Conservation (phyloP, 1,140 invertebrate species). For the Galendromus occidentalis region DNA sequence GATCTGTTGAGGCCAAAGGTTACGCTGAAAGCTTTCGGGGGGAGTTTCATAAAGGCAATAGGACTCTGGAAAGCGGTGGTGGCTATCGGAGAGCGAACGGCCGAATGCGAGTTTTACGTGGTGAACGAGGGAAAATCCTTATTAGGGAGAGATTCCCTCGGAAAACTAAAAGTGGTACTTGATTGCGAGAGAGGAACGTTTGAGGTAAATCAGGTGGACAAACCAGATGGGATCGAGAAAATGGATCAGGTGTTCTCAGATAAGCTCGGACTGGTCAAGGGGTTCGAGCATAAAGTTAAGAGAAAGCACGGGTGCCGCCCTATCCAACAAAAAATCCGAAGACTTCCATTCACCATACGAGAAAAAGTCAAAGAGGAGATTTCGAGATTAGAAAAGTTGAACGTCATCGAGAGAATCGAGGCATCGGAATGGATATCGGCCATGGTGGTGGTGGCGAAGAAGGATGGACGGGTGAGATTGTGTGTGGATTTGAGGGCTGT, state of each 20-base stretch:
- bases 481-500: slow-evolving; percentile 8
- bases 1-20: no score
- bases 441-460: slow-evolving; percentile 12
- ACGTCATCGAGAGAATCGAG: not conserved
- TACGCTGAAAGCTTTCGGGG: no score
- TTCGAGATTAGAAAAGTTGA: not conserved
- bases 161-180: not conserved
- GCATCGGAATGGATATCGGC: not conserved
- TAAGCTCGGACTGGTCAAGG: not conserved
- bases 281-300: not conserved
- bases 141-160: not conserved
- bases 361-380: not conserved
- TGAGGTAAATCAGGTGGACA: not conserved
- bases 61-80: no score
- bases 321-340: not conserved
- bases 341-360: not conserved
- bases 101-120: not conserved
- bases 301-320: not conserved
- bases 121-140: not conserved
- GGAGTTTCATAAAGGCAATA: no score
- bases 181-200: not conserved
- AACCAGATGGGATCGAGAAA: not conserved
- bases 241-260: not conserved
- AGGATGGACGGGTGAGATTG: slow-evolving; percentile 7
- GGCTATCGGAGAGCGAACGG: no score